A percentile compares a stretch with the other conserved stretches of the same genome.
Conservation (phyloP, 2,888 invertebrate genomes). For the Sminthurinus aureus region DNA sequence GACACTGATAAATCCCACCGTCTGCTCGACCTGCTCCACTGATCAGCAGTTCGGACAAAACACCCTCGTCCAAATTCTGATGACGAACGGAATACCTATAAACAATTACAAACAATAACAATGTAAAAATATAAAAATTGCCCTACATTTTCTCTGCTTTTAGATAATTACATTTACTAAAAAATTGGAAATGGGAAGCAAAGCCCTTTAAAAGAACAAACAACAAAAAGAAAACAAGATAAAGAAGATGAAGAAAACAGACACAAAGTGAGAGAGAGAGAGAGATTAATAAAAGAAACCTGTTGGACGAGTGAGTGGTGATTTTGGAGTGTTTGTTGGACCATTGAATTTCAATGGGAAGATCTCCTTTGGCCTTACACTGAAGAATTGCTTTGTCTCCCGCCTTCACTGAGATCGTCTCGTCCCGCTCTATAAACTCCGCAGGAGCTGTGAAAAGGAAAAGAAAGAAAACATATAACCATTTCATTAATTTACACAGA, state of each 20-base stretch:
- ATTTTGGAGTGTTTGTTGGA: conserved; percentile 61
- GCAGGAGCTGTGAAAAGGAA: conserved; percentile 74
- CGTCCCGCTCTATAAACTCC: conserved; percentile 81
- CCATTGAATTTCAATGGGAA: conserved; percentile 86
- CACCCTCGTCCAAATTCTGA: conserved; percentile 79
- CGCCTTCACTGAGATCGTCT: conserved; percentile 82
- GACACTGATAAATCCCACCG: conserved; percentile 86
- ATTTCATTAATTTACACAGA: not conserved
- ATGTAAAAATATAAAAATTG: too few relatives aligned
- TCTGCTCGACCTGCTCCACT: conserved; percentile 85
- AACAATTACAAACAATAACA: too few relatives aligned
- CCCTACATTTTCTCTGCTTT: too few relatives aligned
- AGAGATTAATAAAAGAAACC: conserved; percentile 34
- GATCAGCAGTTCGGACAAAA: conserved; percentile 85
- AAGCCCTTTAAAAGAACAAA: not conserved
- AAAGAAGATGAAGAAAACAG: not conserved
- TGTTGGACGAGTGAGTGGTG: conserved; percentile 52
- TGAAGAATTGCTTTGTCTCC: conserved; percentile 84
- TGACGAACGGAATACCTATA: conserved; percentile 77
- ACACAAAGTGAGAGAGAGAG: not conserved
- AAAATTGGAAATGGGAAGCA: too few relatives aligned
- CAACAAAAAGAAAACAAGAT: not conserved
- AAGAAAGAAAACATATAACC: not conserved
- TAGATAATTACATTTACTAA: not conserved
- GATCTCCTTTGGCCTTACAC: conserved; percentile 87